Evolutionary conservation across 2,797 vertebrate species (phyloP).

Genomic region (Macropus fuliginosus): DNA sequence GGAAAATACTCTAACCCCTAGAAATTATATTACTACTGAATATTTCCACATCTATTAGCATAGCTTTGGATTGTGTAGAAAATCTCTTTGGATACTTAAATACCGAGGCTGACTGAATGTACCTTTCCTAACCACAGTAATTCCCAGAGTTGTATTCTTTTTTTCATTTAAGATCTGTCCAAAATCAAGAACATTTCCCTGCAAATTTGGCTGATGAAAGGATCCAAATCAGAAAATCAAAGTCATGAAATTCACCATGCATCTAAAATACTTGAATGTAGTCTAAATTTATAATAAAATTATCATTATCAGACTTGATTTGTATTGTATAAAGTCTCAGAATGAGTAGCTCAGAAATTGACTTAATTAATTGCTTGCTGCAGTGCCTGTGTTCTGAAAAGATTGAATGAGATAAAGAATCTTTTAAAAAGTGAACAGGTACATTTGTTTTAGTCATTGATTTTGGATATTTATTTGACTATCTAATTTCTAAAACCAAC

Average conservation of each 20-base stretch:
- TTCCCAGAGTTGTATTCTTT: neutral
- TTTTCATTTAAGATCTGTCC: neutral
- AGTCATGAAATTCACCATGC: neutral
- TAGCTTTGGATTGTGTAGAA: neutral
- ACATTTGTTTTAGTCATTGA: neutral
- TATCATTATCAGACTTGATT: neutral
- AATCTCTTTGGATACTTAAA: neutral
- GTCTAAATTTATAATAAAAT: neutral
- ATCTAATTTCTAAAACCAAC: neutral
- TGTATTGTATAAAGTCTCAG: neutral
- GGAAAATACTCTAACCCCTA: neutral
- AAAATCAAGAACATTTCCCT: neutral
- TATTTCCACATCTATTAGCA: neutral
- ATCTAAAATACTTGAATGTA: neutral
- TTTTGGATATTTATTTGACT: neutral
- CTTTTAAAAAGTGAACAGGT: neutral
- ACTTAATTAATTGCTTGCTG: neutral
- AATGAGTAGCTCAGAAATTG: neutral
- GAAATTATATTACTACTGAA: neutral
- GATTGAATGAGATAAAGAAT: neutral
- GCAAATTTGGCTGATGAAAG: neutral
- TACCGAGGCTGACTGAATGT: neutral
- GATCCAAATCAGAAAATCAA: neutral
- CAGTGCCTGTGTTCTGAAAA: neutral
- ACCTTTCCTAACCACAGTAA: neutral